A percentile compares a stretch with the other conserved stretches of the same genome.
Evolutionary conservation across 2,113 vertebrate genomes (phyloP).

Genomic region (Nesogale talazaci): DNA sequence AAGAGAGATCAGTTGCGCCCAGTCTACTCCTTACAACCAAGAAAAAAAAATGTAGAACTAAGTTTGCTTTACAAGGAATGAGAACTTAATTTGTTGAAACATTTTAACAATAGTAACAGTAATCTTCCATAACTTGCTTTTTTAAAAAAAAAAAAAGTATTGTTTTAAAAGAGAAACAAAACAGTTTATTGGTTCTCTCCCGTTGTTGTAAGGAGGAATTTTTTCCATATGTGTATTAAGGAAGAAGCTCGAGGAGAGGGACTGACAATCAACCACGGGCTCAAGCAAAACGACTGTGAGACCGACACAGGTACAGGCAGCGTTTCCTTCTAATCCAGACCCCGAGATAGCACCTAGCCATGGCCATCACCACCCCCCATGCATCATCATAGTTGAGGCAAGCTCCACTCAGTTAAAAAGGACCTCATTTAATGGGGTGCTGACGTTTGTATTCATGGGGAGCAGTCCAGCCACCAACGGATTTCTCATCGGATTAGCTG

Average conservation of each 20-base stretch:
- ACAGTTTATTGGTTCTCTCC: no score
- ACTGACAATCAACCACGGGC: no score
- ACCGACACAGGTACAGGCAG: no score
- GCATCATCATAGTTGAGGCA: slow-evolving; percentile 11
- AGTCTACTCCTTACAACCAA: background rate
- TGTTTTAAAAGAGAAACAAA: no score
- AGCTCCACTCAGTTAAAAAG: slow-evolving; percentile 10
- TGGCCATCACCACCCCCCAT: background rate
- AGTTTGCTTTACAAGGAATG: background rate
- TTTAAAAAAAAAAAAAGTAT: background rate
- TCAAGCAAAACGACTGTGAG: no score
- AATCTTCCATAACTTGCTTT: background rate
- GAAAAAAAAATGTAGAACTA: background rate
- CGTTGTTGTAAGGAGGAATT: no score
- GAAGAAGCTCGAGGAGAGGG: no score
- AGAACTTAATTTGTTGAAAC: background rate
- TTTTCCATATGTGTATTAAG: no score
- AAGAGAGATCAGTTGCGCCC: background rate
- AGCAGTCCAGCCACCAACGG: background rate
- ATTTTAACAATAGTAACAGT: background rate
- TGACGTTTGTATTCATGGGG: background rate
- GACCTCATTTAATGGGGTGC: background rate
- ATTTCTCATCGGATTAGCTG: background rate
- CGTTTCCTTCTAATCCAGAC: no score
- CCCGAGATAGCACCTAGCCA: no score